Conservation (phyloP, 2,888 invertebrate genomes). For the Hesperia comma region DNA sequence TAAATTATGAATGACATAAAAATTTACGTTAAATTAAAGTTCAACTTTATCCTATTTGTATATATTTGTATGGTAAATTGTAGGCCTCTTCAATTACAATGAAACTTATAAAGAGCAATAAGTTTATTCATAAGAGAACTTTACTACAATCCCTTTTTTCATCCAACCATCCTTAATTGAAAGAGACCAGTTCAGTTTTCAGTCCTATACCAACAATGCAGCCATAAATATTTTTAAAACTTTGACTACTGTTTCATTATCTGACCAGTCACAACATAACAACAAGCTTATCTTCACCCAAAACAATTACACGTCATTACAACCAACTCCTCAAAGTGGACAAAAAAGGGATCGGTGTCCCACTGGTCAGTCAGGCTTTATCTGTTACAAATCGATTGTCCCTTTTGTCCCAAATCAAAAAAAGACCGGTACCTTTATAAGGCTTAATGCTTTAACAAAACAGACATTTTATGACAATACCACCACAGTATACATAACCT, state of each 20-base stretch:
- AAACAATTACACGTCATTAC: constrained; percentile 70
- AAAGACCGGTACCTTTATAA: constrained; percentile 44
- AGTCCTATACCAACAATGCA: constrained; percentile 26
- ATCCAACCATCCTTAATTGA: no score
- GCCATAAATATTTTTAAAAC: constrained; percentile 51
- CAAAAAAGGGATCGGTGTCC: constrained; percentile 53
- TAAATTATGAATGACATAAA: no score
- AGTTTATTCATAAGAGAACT: no score
- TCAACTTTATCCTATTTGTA: no score
- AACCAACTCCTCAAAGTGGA: constrained; percentile 52
- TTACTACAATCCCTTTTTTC: no score
- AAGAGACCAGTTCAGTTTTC: not conserved
- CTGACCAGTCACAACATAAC: constrained; percentile 61
- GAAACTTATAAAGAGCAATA: no score
- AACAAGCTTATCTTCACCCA: constrained; percentile 58
- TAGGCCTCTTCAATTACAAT: no score
- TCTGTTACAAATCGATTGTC: constrained; percentile 53
- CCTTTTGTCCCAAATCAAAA: constrained; percentile 48
- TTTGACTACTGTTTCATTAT: constrained; percentile 53
- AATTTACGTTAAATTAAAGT: no score
- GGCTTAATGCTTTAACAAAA: constrained; percentile 41
- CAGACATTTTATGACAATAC: constrained; percentile 47
- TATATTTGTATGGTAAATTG: no score
- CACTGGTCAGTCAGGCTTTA: constrained; percentile 42
- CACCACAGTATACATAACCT: constrained; percentile 50